A percentile compares a stretch with the other conserved stretches of the same genome.
phyloP scores from a whole-genome alignment of 2,797 vertebrate species.

The Momotus momota region DNA sequence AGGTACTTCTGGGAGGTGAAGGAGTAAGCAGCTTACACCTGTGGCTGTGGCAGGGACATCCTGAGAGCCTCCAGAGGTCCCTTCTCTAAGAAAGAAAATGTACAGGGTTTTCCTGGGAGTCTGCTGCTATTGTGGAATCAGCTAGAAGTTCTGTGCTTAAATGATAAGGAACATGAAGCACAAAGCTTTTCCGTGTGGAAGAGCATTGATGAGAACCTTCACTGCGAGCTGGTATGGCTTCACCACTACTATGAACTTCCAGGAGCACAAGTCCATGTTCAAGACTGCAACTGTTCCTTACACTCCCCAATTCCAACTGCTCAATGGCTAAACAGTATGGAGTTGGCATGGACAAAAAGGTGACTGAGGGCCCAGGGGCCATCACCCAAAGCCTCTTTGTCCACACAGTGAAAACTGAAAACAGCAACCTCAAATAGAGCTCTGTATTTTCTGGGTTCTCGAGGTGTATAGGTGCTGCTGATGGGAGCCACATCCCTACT shows the following conservation, averaged over 20 bases:
- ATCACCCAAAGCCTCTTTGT: background rate
- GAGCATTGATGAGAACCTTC: background rate
- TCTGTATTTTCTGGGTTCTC: background rate
- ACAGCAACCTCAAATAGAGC: background rate
- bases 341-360: background rate
- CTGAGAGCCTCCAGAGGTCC: background rate
- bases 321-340: background rate
- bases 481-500: rapidly evolving
- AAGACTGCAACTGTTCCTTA: background rate
- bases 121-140: background rate
- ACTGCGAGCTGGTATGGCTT: background rate
- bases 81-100: background rate
- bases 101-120: background rate
- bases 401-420: background rate
- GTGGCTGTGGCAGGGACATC: background rate
- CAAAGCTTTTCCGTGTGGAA: background rate
- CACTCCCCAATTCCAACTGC: background rate
- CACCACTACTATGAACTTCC: background rate
- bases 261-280: background rate
- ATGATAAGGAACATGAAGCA: background rate
- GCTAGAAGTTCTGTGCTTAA: background rate
- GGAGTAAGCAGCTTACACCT: background rate
- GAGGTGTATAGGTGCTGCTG: background rate
- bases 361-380: background rate
- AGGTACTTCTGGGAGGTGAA: background rate